Conservation (phyloP, 2,888 invertebrate genomes). For the Octonoba sinensis region DNA sequence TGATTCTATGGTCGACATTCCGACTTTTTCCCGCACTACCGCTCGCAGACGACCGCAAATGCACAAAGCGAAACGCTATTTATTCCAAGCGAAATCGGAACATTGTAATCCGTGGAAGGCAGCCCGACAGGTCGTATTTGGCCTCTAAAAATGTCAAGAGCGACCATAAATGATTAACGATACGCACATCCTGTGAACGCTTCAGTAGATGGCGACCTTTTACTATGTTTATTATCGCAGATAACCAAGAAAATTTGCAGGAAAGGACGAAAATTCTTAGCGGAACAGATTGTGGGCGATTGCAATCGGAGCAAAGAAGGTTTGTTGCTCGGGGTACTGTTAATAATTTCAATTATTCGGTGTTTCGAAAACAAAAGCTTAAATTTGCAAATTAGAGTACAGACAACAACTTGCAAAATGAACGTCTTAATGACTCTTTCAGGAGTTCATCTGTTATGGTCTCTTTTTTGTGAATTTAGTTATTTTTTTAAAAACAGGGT, state of each 20-base stretch:
- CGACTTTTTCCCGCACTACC: too few species aligned
- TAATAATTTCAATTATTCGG: too few species aligned
- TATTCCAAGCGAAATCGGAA: background rate
- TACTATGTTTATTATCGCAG: slow-evolving; percentile 35
- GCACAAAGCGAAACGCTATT: slow-evolving; percentile 30
- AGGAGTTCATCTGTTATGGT: too few species aligned
- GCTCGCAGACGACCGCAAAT: too few species aligned
- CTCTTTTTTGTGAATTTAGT: too few species aligned
- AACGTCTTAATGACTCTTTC: too few species aligned
- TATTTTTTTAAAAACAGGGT: too few species aligned
- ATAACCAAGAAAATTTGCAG: slow-evolving; percentile 29
- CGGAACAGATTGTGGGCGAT: slow-evolving; percentile 58
- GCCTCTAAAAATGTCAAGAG: slow-evolving; percentile 28
- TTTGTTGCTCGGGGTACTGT: background rate
- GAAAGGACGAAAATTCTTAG: slow-evolving; percentile 35
- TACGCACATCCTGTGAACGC: slow-evolving; percentile 59
- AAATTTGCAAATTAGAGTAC: too few species aligned
- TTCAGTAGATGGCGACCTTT: slow-evolving; percentile 45
- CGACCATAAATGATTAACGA: slow-evolving; percentile 53
- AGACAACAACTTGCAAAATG: too few species aligned
- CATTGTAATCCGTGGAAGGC: background rate
- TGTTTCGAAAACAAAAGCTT: too few species aligned
- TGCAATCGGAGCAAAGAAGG: slow-evolving; percentile 30
- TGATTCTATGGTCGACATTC: background rate
- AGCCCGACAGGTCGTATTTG: too few species aligned